Evolutionary conservation across 1,140 invertebrate genomes (phyloP), one percentile per base, ranked within the genome.

Genomic region (Drosophila carrolli): DNA sequence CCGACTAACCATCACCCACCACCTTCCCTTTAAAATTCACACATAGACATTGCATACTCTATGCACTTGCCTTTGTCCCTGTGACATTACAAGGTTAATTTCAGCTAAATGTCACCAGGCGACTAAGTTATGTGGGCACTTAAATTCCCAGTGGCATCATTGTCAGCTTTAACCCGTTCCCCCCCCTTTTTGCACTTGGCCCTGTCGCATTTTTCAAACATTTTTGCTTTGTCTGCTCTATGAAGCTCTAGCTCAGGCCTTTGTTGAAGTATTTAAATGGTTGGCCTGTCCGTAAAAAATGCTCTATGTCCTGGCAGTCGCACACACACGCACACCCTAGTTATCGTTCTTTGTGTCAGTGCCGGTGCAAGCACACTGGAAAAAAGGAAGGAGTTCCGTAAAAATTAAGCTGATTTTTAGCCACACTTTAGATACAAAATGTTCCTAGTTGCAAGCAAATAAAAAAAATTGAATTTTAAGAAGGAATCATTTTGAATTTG

Each of bases 1-100:
- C 48, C 32, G 23, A 23, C 23, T 23, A 23, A 6, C 2, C 54
- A 37, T 6, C 43, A 46, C 16, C 58, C 55, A 13, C 38, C 47
- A 11, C 14, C 8, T 41, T 32, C 10, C 38, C 11, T 40, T 38
- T 43, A 13, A 47, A 37, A 46, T 41, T 54, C 27, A 47, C 56
- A 23, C 23, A 46, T 10, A 16, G 35, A 23, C 43, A 53, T 51
- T 38, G 41, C 60, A 51, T 29, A 59, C 55, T 19, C 58, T 35
- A 57, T 60, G 58, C 58, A 61, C 58, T 60, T 38, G 23, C 37
- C 19, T 62, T 75, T 71, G 67, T 77, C 48, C 38, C 47, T 66
- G 67, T 77, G 68, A 59, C 81, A 75, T 67, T 78, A 81, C 81
- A 83, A 80, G 81, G 65, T 83, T 83, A 84, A 84, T 83, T 84